A percentile compares a stretch with the other conserved stretches of the same genome.
Evolutionary conservation across 2,113 vertebrate genomes (phyloP).

Genomic region (Chinchilla lanigera): DNA sequence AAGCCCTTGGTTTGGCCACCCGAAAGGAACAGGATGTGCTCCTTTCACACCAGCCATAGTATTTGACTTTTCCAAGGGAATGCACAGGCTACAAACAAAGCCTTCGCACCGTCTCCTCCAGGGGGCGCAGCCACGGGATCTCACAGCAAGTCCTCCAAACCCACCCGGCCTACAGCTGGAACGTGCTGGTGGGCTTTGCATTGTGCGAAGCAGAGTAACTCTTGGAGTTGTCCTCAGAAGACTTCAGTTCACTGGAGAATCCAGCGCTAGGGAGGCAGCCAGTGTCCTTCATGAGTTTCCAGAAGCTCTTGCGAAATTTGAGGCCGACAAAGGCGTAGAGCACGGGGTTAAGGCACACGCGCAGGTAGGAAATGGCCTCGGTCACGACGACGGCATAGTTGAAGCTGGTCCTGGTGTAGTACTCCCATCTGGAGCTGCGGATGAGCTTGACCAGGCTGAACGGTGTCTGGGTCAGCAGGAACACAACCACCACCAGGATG

Average conservation of each 20-base stretch:
- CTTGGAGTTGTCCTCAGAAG: conserved; percentile 78
- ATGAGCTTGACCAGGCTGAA: conserved; percentile 80
- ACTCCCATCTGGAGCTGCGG: conserved; percentile 24
- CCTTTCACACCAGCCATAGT: not conserved
- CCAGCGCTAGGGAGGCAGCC: conserved; percentile 60
- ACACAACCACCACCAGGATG: conserved; percentile 77
- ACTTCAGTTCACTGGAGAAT: conserved; percentile 38
- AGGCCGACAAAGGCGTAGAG: conserved; percentile 85
- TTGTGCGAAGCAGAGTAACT: conserved; percentile 72
- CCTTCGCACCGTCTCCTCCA: not conserved
- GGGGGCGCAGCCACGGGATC: not conserved
- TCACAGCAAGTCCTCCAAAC: not conserved
- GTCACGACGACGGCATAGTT: conserved; percentile 60
- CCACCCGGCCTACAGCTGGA: conserved; percentile 56
- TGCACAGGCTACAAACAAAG: not conserved
- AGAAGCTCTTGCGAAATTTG: conserved; percentile 85
- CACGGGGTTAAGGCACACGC: conserved; percentile 84
- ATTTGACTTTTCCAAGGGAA: not conserved
- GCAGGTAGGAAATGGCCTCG: conserved; percentile 84
- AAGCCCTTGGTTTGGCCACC: too few species aligned
- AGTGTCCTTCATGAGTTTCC: conserved; percentile 79
- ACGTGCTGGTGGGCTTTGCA: conserved; percentile 73
- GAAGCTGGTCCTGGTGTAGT: conserved; percentile 48
- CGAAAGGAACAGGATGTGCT: not conserved
- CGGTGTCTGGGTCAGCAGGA: conserved; percentile 84